Base-by-base conservation (phyloP, 2,797 vertebrate species). In the Zenarchopterus dispar region DNA sequence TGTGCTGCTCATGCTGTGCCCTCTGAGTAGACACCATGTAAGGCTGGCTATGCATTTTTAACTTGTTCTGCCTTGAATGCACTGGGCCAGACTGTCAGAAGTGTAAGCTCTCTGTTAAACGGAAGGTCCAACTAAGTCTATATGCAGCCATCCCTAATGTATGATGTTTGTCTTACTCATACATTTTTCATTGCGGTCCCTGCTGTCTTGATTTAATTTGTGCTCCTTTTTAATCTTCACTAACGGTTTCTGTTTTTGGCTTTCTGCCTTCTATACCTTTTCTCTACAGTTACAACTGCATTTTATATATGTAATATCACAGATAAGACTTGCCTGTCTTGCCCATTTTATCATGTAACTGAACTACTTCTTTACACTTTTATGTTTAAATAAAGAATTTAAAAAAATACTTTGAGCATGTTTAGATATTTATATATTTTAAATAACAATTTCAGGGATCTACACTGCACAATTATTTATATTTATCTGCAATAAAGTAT, bases 91-190 rank as follows among this genome's bases (percentile, higher is more conserved):
- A 74, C 66, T 75, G 64, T 73, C 22, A 54, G 61, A 78, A 79
- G 61, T 69, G 7, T 50, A 71, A 76, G 54, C 73, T 74, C 64
- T 75, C 39, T 53, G 70, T 62, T 58, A 81, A 75, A 81, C 2
- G 46, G 57, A 43, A 62, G 63, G 51, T 64, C 57, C 36, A 39
- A 39, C 36, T 39, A 62, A 59, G 31, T 72, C 76, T 73, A 66
- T 65, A 66, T 59, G 8, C 62, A 51, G 26, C 17, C 49, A 53
- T 56, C 48, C 53, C 69, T 73, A 57, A 64, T 74, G 50, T 69
- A 62, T 65, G 63, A 61, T 1, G 19, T 75, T 21, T 70, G 42
- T 67, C 44, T 73, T 52, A 53, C 50, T 57, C 50, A 26, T 75
- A 46, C 49, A 57, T 73, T 63, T 69, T 31, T 73, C 54, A 75